Evolutionary conservation across 1,140 invertebrate species (phyloP).

Genomic region (Pomacea maculata): DNA sequence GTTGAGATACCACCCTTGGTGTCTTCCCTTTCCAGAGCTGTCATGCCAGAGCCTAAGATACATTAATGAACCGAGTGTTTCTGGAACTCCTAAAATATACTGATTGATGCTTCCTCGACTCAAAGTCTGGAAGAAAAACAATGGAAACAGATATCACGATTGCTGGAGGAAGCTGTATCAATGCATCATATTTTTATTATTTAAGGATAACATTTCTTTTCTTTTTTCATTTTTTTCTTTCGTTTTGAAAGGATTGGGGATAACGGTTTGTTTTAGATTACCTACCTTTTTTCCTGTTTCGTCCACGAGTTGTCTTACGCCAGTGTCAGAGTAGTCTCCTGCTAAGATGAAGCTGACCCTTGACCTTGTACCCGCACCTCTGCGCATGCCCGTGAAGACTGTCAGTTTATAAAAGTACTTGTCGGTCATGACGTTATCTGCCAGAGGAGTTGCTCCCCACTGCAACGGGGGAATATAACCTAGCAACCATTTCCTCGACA

Average conservation of each 20-base stretch:
- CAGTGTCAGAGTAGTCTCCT: constrained; percentile 51
- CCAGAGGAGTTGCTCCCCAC: constrained; percentile 50
- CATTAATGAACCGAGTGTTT: constrained; percentile 55
- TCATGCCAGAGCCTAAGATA: constrained; percentile 65
- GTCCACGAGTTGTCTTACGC: constrained; percentile 47
- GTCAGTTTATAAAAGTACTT: constrained; percentile 54
- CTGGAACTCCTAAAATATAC: constrained; percentile 52
- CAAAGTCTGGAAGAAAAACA: constrained; percentile 37
- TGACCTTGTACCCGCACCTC: constrained; percentile 50
- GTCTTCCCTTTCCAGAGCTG: constrained; percentile 56
- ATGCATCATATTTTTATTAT: too few relatives aligned
- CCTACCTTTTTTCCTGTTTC: constrained; percentile 44
- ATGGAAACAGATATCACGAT: not conserved
- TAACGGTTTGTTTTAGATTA: not conserved
- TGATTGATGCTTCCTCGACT: constrained; percentile 55
- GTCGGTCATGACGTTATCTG: constrained; percentile 49
- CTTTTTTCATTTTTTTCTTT: too few relatives aligned
- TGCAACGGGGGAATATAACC: constrained; percentile 17
- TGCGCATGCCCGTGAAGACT: constrained; percentile 53
- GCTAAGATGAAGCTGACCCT: constrained; percentile 53
- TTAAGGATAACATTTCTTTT: too few relatives aligned
- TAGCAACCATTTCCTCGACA: too few relatives aligned
- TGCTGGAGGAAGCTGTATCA: too few relatives aligned
- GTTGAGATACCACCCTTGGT: constrained; percentile 62
- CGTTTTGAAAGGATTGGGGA: too few relatives aligned